These are phyloP conservation scores for Eunapius fragilis DNA, from an alignment of 37 sponge, comb jelly and placozoan species.

Conservation along the genomic window DNA sequence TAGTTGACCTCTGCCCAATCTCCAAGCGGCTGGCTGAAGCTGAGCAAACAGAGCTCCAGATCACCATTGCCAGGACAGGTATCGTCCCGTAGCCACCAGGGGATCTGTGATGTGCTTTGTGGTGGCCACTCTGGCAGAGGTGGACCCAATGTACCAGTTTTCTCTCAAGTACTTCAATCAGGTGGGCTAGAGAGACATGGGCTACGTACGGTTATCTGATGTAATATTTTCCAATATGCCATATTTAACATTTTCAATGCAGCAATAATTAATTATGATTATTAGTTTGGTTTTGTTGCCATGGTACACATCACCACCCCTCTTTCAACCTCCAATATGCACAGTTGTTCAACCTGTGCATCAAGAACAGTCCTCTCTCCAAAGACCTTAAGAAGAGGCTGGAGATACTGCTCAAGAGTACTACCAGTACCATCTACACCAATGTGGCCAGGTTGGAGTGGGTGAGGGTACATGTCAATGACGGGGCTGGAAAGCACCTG, in stretches of 20 bases:
- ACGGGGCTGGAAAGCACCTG: neutral
- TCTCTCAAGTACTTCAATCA: conserved; percentile 98
- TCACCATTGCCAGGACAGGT: conserved; percentile 93
- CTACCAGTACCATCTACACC: conserved; percentile 85
- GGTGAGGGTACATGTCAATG: neutral
- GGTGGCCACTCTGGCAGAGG: conserved; percentile 91
- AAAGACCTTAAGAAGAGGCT: conserved; percentile 80
- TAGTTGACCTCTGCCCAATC: conserved; percentile 87
- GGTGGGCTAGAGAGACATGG: neutral
- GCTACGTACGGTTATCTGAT: neutral
- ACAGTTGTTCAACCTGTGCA: conserved; percentile 86
- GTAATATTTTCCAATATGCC: too few relatives aligned
- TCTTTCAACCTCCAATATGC: neutral
- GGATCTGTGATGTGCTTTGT: conserved; percentile 99
- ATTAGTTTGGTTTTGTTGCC: too few relatives aligned
- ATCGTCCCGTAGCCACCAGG: conserved; percentile 92
- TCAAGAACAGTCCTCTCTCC: conserved; percentile 91
- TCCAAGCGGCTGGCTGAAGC: conserved; percentile 86
- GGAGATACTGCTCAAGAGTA: conserved; percentile 73
- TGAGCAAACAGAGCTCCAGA: conserved; percentile 94
- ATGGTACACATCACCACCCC: neutral
- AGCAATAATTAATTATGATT: too few relatives aligned
- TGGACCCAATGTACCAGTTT: conserved; percentile 99
- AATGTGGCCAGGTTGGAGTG: conserved; percentile 85
- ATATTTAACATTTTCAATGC: too few relatives aligned